Base-by-base conservation (phyloP, 2,113 vertebrate genomes). In the Hylia prasina region DNA sequence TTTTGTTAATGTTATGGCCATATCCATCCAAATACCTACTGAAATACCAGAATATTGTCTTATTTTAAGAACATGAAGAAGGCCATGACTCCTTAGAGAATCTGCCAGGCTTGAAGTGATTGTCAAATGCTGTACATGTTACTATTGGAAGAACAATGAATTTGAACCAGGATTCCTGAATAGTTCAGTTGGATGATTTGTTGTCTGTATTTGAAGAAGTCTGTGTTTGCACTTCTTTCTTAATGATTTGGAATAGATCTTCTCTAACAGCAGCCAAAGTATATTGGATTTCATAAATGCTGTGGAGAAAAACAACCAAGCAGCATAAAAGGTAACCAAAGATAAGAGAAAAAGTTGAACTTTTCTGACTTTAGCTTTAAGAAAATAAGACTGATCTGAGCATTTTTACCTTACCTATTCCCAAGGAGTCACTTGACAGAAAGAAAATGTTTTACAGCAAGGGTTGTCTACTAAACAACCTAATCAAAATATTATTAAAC, bases 401-500 rank as follows among this genome's bases (percentile, higher is more conserved):
- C 35, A 72, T 95, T 97, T 96, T 87, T 47, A 76, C 73, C 25
- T 81, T 90, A 71, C 56, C 51, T 95, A 95, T 97, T 96, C 95
- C 77, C 51, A 91, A 68, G 89, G 89, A 97, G 75, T 98, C 93
- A 86, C 76, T 96, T 86, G 94, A 90, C 64, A 97, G 81, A 95
- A 97, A 97, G 95, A 97, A 94, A 97, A 93, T 96, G 93, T 96
- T 98, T 96, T 97, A 95, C 94, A 97, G 86, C 79, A 96, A 96
- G 79, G 82, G 96, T 93, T 98, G 97, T 97, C 96, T 97, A 96
- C 98, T 97, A 98, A 98, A 98, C 96, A 98, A 98, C 96, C 97
- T 98, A 98, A 99, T 99, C 98, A 98, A 98, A 99, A 99, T 98
- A 98, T 98, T 98, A 99, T 98, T 98, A 98, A 98, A 98, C 97